Evolutionary conservation across 2,888 invertebrate genomes (phyloP).

Genomic region (Macrosoma leucophasiata): DNA sequence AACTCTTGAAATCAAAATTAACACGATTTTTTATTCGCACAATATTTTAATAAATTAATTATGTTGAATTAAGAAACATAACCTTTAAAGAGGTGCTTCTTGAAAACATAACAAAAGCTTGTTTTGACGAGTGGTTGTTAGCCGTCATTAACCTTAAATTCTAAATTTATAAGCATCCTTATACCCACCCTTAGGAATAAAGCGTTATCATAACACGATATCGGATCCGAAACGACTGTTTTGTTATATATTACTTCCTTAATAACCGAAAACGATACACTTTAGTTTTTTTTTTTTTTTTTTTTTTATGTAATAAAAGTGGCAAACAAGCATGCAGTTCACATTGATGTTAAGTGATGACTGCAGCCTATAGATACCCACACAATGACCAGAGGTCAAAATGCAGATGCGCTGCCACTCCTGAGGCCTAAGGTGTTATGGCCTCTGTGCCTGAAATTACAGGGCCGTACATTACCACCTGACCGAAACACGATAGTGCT

Average conservation of each 20-base stretch:
- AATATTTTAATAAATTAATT: conserved; percentile 1
- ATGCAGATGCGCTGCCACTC: no score
- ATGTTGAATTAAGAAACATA: conserved; percentile 8
- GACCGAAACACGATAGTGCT: no score
- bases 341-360: no score
- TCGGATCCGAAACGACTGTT: conserved; percentile 43
- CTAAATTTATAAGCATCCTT: conserved; percentile 34
- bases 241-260: conserved; percentile 50
- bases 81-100: conserved; percentile 26
- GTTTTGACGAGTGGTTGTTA: conserved; percentile 29
- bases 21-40: not conserved
- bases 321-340: no score
- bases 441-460: no score
- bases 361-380: no score
- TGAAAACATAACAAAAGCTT: conserved; percentile 29
- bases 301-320: no score
- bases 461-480: no score
- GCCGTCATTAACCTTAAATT: conserved; percentile 31
- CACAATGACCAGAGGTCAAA: no score
- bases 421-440: no score
- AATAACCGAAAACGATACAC: conserved; percentile 38
- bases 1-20: not conserved
- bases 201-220: conserved; percentile 33
- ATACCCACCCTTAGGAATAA: conserved; percentile 41
- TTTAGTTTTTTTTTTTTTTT: no score